Base-by-base conservation (phyloP, 1,140 invertebrate genomes). In the Drosophila willistoni region DNA sequence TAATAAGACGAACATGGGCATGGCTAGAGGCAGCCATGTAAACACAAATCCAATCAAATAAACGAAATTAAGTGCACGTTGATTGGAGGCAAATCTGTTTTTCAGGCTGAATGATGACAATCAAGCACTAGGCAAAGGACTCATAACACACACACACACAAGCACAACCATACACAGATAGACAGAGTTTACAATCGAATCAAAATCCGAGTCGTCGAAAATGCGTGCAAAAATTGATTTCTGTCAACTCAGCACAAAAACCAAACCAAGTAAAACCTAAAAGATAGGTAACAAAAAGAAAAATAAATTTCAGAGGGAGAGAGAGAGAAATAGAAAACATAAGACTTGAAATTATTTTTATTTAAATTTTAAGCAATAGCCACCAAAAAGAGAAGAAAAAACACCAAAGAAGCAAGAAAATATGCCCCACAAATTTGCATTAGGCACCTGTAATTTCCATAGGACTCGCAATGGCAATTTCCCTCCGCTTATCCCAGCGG, bases 1-100 rank as follows among this genome's bases (percentile, higher is more conserved):
- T 29, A 39, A 25, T 7, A 14, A 60, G 19, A 41, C 63, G 39
- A 51, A 12, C 17, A 19, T n/a, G n/a, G 65, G 60, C 44, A 19
- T 22, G 44, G 44, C 44, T 51, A 51, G 47, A 64, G 70, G 81
- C 83, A 83, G 80, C 80, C 84, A 87, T 87, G 84, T 89, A 89
- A 87, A 87, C 84, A 87, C 84, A 87, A 87, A 87, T 87, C 84
- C 84, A 87, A 87, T 87, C 84, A 87, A 87, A 87, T 87, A 87
- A 87, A 87, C 84, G 84, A 87, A 87, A 87, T 87, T 87, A 87
- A 87, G 84, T 87, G 84, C 80, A 87, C 84, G 84, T 84, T 87
- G 84, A 87, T 87, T 87, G 84, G 77, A 87, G 84, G 84, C 84
- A 89, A 87, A 87, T 87, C 84, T 87, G 84, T 87, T 87, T 86